Conservation (phyloP, 2,797 vertebrate species). For the Aythya fuligula region DNA sequence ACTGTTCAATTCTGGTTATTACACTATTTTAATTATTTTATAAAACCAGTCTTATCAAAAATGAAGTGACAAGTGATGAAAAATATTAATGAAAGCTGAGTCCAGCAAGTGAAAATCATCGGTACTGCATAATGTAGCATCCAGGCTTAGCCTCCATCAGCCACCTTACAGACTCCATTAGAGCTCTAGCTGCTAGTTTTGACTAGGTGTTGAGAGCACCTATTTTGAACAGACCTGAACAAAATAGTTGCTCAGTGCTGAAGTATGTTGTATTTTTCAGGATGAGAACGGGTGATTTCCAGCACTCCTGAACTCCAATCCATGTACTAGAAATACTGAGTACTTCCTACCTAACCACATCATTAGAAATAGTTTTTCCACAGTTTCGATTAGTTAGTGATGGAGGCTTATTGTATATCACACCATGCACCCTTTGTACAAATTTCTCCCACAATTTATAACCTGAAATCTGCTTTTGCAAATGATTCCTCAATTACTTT, state of each 20-base stretch:
- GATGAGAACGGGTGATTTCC: not conserved
- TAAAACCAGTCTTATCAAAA: not conserved
- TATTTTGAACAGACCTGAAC: not conserved
- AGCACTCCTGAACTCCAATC: not conserved
- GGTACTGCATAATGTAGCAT: not conserved
- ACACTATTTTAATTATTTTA: not conserved
- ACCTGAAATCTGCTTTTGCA: not conserved
- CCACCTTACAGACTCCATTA: not conserved
- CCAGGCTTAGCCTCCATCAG: not conserved
- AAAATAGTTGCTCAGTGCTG: not conserved
- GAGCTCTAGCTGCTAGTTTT: not conserved
- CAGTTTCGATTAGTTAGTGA: not conserved
- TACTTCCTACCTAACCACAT: not conserved
- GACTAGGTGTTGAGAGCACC: fast-evolving
- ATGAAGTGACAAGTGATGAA: not conserved
- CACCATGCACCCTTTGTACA: not conserved
- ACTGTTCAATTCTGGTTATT: not conserved
- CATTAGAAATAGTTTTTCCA: not conserved
- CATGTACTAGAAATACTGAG: not conserved
- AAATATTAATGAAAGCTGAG: not conserved
- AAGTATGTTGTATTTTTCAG: not conserved
- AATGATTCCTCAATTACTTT: not conserved
- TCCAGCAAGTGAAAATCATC: not conserved
- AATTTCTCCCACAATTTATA: not conserved
- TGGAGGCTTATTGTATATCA: not conserved